Conservation (phyloP, 2,888 invertebrate species). For the Metellina segmentata region DNA sequence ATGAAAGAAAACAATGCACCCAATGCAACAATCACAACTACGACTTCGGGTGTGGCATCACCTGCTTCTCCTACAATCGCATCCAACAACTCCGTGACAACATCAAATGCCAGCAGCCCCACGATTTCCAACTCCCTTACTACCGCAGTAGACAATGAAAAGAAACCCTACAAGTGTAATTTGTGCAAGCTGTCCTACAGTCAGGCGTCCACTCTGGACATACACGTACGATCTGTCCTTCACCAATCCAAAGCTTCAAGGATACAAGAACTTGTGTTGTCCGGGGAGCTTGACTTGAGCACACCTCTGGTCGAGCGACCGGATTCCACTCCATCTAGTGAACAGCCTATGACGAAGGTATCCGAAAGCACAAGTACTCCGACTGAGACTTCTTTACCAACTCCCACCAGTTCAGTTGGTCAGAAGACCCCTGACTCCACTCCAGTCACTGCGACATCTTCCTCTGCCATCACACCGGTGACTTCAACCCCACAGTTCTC, state of each 20-base stretch:
- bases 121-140: constrained; percentile 18
- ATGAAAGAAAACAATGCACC: constrained; percentile 85
- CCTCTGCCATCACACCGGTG: constrained; percentile 19
- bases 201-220: constrained; percentile 93
- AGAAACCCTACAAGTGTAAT: constrained; percentile 94
- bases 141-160: constrained; percentile 83
- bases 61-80: constrained; percentile 15
- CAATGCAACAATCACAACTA: constrained; percentile 24
- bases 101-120: not conserved
- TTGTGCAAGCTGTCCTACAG: constrained; percentile 95
- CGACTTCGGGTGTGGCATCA: constrained; percentile 22
- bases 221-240: constrained; percentile 94
- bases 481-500: constrained; percentile 60
- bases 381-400: not conserved
- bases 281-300: constrained; percentile 92
- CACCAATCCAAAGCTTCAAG: constrained; percentile 95
- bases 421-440: constrained; percentile 8
- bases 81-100: not conserved
- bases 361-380: constrained; percentile 16
- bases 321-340: constrained; percentile 80
- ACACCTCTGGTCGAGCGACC: constrained; percentile 94
- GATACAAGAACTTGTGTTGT: constrained; percentile 90
- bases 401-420: not conserved
- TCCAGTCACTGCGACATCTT: constrained; percentile 15
- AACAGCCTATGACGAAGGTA: not conserved